These are phyloP conservation scores for Pardosa pseudoannulata DNA, from an alignment of 2,888 invertebrate genomes.

Conservation along the genomic window DNA sequence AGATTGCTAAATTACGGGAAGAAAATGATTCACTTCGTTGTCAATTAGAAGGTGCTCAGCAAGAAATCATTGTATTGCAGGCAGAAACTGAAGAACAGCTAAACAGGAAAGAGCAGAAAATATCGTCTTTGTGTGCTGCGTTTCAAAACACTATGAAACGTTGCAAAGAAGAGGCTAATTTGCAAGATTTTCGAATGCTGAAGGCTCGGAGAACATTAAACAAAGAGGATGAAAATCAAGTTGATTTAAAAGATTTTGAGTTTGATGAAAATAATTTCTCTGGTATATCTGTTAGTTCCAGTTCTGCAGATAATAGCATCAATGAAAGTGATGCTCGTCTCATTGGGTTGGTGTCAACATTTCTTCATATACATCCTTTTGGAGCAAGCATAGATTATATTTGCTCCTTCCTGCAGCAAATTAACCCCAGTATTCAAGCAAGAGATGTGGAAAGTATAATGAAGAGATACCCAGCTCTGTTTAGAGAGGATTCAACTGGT, in stretches of 20 bases:
- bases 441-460: conserved; percentile 87
- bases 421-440: conserved; percentile 85
- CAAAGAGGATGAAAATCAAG: conserved; percentile 1
- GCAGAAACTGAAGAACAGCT: conserved; percentile 87
- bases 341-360: conserved; percentile 86
- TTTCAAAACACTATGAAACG: conserved; percentile 79
- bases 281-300: background rate
- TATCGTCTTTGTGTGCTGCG: conserved; percentile 84
- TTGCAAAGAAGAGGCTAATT: conserved; percentile 36
- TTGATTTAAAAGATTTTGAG: background rate
- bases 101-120: conserved; percentile 90
- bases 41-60: conserved; percentile 94
- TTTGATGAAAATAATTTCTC: background rate
- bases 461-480: conserved; percentile 87
- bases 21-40: conserved; percentile 94
- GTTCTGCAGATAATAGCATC: background rate
- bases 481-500: conserved; percentile 86
- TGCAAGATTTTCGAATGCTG: conserved; percentile 14
- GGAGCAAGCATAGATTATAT: conserved; percentile 94
- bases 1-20: conserved; percentile 78
- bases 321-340: conserved; percentile 76
- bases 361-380: conserved; percentile 93
- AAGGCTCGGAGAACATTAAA: background rate
- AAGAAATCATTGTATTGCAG: conserved; percentile 92
- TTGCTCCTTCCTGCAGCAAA: conserved; percentile 91